Evolutionary conservation across 2,113 vertebrate species (phyloP), one percentile per base, ranked within the genome.

Genomic region (Plecturocebus donacophilus): DNA sequence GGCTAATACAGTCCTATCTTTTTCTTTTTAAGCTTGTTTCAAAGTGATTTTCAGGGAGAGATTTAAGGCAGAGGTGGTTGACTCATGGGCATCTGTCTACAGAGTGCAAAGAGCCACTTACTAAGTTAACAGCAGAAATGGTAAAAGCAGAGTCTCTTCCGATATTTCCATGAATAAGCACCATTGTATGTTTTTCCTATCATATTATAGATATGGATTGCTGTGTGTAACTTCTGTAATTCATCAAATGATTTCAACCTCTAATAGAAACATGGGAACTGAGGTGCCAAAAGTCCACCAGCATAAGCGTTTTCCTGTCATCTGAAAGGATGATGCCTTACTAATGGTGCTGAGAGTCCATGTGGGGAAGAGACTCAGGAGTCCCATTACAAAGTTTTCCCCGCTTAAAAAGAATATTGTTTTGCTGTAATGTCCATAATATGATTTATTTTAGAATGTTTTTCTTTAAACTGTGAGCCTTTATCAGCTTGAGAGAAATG

Each of bases 181-280:
- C 75, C 40, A 45, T 17, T 87, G 93, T 58, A 4, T 80, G 82
- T 87, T 56, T 94, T 45, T 82, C 54, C 45, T 88, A 47, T 86
- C 10, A 0, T 17, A 45, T 38, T n/a, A 0, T 58, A 89, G 86
- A 80, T 71, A 56, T 5, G 27, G 52, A 40, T n/a, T 90, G 14
- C 61, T 92, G 42, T 61, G 8, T 52, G 21, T 17, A 88, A 61
- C 75, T 93, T 87, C 79, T 95, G 75, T 79, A 85, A 95, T 91
- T 97, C 86, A 92, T 84, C 40, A 87, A 85, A 27, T 8, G 45
- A 35, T 35, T 84, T 83, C 66, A 95, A 14, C 13, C 16, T 96
- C 58, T 58, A 70, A 80, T 0, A 83, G 54, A 75, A 76, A 71
- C 61, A 35, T 40, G 30, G 47, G 5, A 89, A 76, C 75, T 68